These are phyloP conservation scores for Clitarchus hookeri DNA, from an alignment of 2,888 invertebrate genomes.

Conservation along the genomic window DNA sequence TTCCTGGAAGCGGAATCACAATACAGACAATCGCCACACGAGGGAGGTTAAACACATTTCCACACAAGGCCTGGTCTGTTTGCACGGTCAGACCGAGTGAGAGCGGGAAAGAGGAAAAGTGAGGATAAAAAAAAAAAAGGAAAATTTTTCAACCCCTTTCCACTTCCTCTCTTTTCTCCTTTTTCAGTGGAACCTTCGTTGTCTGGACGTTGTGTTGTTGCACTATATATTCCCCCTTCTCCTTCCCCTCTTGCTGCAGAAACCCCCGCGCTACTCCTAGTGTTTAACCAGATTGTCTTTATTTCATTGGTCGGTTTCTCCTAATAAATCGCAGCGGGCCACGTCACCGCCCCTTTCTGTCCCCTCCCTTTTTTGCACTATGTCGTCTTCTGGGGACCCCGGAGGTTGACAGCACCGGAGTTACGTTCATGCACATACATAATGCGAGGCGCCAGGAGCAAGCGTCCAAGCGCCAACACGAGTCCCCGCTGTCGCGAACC, in stretches of 20 bases:
- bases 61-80: too few species aligned
- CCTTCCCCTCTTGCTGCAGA: neutral
- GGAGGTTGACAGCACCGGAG: constrained; percentile 34
- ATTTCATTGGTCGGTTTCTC: constrained; percentile 47
- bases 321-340: constrained; percentile 42
- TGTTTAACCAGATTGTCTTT: constrained; percentile 56
- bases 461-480: too few species aligned
- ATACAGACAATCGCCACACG: too few species aligned
- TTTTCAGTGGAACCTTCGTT: neutral
- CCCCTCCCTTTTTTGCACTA: constrained; percentile 40
- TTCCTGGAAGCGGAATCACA: too few species aligned
- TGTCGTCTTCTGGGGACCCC: constrained; percentile 35
- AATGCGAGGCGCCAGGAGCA: too few species aligned
- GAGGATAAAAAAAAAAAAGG: constrained; percentile 29
- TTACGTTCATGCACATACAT: neutral
- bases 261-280: neutral
- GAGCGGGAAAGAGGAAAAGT: constrained; percentile 17
- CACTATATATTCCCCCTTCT: neutral
- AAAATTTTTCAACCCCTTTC: constrained; percentile 50
- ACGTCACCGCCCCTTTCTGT: constrained; percentile 38
- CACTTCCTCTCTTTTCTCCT: neutral
- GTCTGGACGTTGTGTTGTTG: neutral
- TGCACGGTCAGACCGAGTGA: constrained; percentile 3
- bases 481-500: too few species aligned
- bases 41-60: too few species aligned